Evolutionary conservation across 1,140 invertebrate genomes (phyloP).

Genomic region (Hypsibius dujardini): DNA sequence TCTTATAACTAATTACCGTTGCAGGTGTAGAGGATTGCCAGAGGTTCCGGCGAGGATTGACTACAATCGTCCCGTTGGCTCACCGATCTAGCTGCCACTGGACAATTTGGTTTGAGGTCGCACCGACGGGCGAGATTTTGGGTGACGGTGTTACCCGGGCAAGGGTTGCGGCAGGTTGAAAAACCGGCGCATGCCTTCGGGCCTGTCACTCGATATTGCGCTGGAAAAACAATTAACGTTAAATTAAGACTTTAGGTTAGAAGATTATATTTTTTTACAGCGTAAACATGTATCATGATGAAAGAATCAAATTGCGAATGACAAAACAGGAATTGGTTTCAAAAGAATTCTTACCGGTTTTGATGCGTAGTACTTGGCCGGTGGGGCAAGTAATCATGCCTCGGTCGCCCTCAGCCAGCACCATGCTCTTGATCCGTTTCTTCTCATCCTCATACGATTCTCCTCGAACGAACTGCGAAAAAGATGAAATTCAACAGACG

Average conservation of each 20-base stretch:
- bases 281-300: too few relatives aligned
- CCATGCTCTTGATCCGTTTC: not conserved
- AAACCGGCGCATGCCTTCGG: not conserved
- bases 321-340: too few relatives aligned
- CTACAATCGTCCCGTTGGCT: not conserved
- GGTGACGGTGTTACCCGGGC: not conserved
- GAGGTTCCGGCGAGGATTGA: not conserved
- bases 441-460: not conserved
- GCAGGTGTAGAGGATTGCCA: not conserved
- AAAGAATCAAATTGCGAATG: too few relatives aligned
- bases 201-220: not conserved
- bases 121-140: not conserved
- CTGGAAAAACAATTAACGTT: not conserved
- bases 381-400: not conserved
- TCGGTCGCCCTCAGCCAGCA: not conserved
- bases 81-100: not conserved
- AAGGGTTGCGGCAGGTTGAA: not conserved
- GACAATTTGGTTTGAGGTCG: not conserved
- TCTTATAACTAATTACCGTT: not conserved
- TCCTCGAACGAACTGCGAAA: not conserved
- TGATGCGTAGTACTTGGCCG: not conserved
- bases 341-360: not conserved
- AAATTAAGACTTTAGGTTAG: too few relatives aligned
- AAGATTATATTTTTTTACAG: too few relatives aligned
- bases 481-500: too few relatives aligned